These are phyloP conservation scores for Genyomyrus donnyi DNA, from an alignment of 2,113 vertebrate species.

Conservation along the genomic window DNA sequence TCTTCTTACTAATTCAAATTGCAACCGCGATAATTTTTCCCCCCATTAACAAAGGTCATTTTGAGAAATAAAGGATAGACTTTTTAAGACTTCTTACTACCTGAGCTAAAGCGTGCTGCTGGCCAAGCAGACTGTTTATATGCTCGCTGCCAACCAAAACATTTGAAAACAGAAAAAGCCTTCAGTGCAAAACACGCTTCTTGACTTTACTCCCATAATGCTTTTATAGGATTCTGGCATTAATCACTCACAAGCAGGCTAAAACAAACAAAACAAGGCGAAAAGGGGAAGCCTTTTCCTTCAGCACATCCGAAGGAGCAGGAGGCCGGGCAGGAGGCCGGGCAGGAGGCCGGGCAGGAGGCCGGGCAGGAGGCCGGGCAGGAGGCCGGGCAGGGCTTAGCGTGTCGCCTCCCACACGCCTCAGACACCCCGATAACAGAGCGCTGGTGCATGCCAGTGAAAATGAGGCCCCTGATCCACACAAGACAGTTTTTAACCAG, in stretches of 20 bases:
- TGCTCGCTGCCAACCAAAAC: background rate
- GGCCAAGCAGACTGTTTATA: background rate
- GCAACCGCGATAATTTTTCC: background rate
- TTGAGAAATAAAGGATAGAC: background rate
- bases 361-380: background rate
- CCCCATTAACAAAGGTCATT: background rate
- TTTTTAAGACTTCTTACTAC: background rate
- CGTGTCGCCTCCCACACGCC: background rate
- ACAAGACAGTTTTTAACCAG: constrained; percentile 26
- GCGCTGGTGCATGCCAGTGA: constrained; percentile 16
- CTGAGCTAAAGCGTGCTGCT: background rate
- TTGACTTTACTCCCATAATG: background rate
- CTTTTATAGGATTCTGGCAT: background rate
- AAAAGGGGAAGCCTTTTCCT: background rate
- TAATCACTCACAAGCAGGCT: background rate
- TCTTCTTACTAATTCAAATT: background rate
- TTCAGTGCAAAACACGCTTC: background rate
- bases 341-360: background rate
- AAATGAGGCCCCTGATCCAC: constrained; percentile 33
- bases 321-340: background rate
- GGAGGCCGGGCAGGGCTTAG: background rate
- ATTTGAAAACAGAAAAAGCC: background rate
- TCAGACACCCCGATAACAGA: constrained; percentile 13
- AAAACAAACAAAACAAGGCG: background rate
- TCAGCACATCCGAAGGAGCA: background rate